These are phyloP conservation scores for Bombus haemorrhoidalis DNA, from an alignment of 1,140 invertebrate species.

Conservation along the genomic window DNA sequence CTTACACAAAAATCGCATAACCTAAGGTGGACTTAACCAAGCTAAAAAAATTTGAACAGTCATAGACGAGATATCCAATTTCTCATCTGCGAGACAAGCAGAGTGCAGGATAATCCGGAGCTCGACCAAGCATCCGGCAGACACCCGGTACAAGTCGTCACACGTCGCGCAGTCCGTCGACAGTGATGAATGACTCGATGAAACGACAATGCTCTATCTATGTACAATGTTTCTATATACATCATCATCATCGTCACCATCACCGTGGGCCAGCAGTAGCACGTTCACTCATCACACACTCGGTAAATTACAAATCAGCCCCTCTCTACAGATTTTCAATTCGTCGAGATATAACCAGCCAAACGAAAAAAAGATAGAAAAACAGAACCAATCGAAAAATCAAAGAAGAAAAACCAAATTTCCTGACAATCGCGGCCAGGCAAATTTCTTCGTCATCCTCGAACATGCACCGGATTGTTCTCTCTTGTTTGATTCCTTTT, in stretches of 20 bases:
- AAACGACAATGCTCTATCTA: slow-evolving; percentile 75
- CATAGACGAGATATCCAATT: not conserved
- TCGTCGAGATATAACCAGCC: slow-evolving; percentile 58
- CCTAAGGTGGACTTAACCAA: not conserved
- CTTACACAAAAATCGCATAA: not conserved
- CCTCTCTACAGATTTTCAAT: slow-evolving; percentile 22
- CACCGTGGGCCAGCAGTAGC: slow-evolving; percentile 18
- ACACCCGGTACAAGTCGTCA: not conserved
- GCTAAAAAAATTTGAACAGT: not conserved
- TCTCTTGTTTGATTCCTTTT: slow-evolving; percentile 25
- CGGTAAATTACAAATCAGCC: slow-evolving; percentile 60
- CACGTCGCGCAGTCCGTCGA: slow-evolving; percentile 30
- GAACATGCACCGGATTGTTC: slow-evolving; percentile 27
- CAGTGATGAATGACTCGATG: slow-evolving; percentile 70
- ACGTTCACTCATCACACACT: slow-evolving; percentile 34
- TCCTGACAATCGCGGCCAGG: not conserved
- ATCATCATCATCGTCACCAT: slow-evolving; percentile 42
- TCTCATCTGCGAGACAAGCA: not conserved
- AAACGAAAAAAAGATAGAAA: not conserved
- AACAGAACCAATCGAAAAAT: not conserved
- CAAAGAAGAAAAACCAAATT: not conserved
- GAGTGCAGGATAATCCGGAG: not conserved
- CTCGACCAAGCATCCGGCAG: not conserved
- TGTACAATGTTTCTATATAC: slow-evolving; percentile 76
- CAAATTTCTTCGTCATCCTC: not conserved